These are phyloP conservation scores for Mythimna pallens DNA, from an alignment of 2,888 invertebrate species.

Conservation along the genomic window DNA sequence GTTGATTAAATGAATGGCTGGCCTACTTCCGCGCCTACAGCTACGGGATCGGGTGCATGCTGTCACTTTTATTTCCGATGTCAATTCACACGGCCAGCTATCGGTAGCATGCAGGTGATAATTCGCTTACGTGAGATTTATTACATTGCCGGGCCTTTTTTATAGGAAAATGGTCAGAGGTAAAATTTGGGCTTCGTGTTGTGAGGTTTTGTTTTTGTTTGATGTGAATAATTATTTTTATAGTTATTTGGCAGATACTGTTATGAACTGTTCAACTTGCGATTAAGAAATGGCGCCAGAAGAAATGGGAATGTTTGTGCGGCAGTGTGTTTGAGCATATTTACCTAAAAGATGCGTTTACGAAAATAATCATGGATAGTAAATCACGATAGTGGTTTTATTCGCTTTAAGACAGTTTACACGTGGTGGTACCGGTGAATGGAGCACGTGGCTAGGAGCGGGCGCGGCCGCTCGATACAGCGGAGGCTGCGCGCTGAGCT, in stretches of 20 bases:
- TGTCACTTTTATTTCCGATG: slow-evolving; percentile 68
- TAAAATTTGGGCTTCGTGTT: slow-evolving; percentile 7
- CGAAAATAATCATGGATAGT: slow-evolving; percentile 3
- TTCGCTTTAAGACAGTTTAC: slow-evolving; percentile 64
- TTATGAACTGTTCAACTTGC: not conserved
- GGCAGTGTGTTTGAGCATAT: slow-evolving; percentile 42
- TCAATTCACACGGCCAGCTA: slow-evolving; percentile 47
- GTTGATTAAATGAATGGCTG: slow-evolving; percentile 66
- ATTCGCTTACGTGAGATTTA: slow-evolving; percentile 43
- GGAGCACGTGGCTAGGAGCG: slow-evolving; percentile 79
- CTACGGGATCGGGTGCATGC: slow-evolving; percentile 62
- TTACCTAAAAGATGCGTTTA: not conserved
- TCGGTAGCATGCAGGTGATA: slow-evolving; percentile 32
- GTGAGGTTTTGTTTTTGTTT: slow-evolving; percentile 16
- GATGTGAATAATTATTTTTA: not conserved
- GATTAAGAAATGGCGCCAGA: slow-evolving; percentile 1
- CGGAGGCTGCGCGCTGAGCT: slow-evolving; percentile 85
- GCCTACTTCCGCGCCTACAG: slow-evolving; percentile 60
- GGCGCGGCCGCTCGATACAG: slow-evolving; percentile 85
- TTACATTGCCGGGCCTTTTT: slow-evolving; percentile 24
- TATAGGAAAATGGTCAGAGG: not conserved
- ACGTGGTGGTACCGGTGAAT: slow-evolving; percentile 80
- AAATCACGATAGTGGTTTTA: slow-evolving; percentile 59
- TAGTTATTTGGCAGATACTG: not conserved
- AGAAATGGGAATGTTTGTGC: slow-evolving; percentile 57